Percentiles rank a stretch among this genome's conserved stretches.
These are phyloP conservation scores for Brachionichthys hirsutus DNA, from an alignment of 2,113 vertebrate species.

Conservation along the genomic window DNA sequence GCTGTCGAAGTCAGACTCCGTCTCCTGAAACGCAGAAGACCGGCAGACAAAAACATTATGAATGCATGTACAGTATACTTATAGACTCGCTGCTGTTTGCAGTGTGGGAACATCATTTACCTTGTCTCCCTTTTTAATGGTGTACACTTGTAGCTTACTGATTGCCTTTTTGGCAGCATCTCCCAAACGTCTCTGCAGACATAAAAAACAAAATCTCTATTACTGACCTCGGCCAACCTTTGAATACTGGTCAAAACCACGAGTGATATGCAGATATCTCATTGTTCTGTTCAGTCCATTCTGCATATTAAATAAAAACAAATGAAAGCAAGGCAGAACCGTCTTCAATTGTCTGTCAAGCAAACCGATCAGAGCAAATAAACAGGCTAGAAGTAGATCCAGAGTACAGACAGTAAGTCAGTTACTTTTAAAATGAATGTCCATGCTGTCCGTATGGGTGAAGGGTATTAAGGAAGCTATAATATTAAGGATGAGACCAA, in stretches of 20 bases:
- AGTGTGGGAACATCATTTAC: constrained; percentile 65
- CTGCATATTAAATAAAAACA: no score
- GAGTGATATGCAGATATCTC: no score
- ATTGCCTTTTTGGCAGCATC: constrained; percentile 98
- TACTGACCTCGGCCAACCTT: neutral
- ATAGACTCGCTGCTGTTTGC: neutral
- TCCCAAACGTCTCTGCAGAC: constrained; percentile 90
- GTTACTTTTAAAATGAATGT: no score
- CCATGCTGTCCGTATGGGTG: neutral
- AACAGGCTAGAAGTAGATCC: no score
- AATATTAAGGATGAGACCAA: neutral
- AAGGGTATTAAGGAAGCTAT: neutral
- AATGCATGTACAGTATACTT: neutral
- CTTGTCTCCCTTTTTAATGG: constrained; percentile 97
- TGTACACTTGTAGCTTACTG: constrained; percentile 94
- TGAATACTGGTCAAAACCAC: neutral
- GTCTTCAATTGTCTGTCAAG: no score
- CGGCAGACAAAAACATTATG: neutral
- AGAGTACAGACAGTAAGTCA: no score
- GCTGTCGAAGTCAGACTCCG: constrained; percentile 95
- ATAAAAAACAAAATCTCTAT: neutral
- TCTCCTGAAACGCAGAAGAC: constrained; percentile 83
- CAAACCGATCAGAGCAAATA: no score
- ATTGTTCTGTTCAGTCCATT: no score
- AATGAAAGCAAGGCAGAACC: no score